Evolutionary conservation across 64 coral and sea anemone species (phyloP), one percentile per base, ranked within the genome.

Genomic region (Montipora foliosa): DNA sequence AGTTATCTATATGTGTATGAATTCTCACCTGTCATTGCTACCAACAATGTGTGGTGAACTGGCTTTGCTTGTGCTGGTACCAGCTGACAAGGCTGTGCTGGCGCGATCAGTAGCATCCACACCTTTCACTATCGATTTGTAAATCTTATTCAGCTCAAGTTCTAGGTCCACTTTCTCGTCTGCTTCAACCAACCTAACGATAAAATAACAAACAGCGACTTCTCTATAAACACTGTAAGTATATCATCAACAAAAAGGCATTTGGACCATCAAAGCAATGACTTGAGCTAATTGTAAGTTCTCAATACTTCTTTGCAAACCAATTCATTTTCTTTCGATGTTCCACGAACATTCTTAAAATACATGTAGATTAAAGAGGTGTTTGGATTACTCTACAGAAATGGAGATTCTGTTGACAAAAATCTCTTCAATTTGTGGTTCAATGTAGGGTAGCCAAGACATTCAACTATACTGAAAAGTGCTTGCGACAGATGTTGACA

Each of bases 111-210:
- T 95, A 44, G 58, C 45, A 45, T 68, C 67, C 53, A 74, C 82
- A 22, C 84, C 88, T 21, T 96, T 96, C 9, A 94, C 92, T 70
- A 94, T 92, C 17, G 93, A 74, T 89, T 96, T 96, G 87, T 94
- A 96, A 52, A 99, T 74, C 64, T 96, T 99, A 70, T 86, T 78
- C 10, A 99, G 94, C 24, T 99, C 97, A 22, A 78, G 60, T 24
- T 91, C 94, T 13, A 94, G 47, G 52, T 99, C 97, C 24, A 90
- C 78, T 78, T 99, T 99, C 59, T 99, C 97, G 22, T 92, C 97
- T 57, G 80, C 86, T 53, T 95, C 97, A 76, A 99, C 22, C 29
- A 95, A 87, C 78, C 97, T 99, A 61, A 14, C 44, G 47, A 76
- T 0, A 88, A 79, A 59, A 47, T n/a, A 53, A 19, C 45, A 48